These are phyloP conservation scores for Acropternis orthonyx DNA, from an alignment of 2,797 vertebrate genomes.

Conservation along the genomic window DNA sequence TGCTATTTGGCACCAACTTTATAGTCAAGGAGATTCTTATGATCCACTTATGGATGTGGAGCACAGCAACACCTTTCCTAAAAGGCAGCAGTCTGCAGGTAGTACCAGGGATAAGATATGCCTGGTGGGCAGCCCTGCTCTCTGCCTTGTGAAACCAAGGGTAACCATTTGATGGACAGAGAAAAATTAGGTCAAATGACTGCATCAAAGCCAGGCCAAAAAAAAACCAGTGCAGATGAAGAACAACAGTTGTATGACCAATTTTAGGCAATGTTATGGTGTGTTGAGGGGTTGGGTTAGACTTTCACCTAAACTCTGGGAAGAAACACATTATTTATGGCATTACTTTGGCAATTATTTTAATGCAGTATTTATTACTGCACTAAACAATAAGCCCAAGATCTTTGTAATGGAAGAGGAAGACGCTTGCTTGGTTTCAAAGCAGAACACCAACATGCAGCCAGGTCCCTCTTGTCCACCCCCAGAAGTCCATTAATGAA, in stretches of 20 bases:
- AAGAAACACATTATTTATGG: background rate
- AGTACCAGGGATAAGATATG: background rate
- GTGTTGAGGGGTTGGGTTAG: background rate
- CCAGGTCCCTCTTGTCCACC: background rate
- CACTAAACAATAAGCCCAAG: background rate
- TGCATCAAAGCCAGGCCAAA: background rate
- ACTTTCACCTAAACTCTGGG: background rate
- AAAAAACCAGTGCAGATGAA: background rate
- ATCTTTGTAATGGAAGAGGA: background rate
- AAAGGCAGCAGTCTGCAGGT: background rate
- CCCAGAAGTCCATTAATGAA: constrained; percentile 60
- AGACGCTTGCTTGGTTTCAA: background rate
- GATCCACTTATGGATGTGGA: background rate
- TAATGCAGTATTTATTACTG: background rate
- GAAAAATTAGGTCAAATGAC: constrained; percentile 6
- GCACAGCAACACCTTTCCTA: background rate
- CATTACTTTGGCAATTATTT: background rate
- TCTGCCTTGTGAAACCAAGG: background rate
- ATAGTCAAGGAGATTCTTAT: background rate
- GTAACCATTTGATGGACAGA: background rate
- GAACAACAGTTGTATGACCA: background rate
- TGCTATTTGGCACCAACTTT: background rate
- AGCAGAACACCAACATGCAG: background rate
- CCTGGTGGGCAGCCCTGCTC: background rate
- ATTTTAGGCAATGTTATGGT: background rate